These are phyloP conservation scores for Morus bassanus DNA, from an alignment of 2,797 vertebrate genomes.

Conservation along the genomic window DNA sequence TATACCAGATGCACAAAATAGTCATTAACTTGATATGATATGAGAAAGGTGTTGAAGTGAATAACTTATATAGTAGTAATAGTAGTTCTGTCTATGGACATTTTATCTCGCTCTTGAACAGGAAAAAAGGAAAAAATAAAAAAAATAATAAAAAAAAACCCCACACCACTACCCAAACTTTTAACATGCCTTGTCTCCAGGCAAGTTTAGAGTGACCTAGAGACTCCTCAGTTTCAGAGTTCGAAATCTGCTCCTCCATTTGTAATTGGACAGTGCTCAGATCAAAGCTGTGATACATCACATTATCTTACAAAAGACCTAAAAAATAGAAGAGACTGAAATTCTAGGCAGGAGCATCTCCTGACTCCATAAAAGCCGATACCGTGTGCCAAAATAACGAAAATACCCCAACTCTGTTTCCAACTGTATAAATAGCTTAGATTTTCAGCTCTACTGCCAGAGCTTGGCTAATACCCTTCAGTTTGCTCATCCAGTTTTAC, in stretches of 20 bases:
- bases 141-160: not conserved
- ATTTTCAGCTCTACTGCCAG: not conserved
- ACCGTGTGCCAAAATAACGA: not conserved
- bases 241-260: not conserved
- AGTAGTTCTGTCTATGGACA: not conserved
- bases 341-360: not conserved
- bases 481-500: not conserved
- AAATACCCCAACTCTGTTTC: not conserved
- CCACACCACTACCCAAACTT: not conserved
- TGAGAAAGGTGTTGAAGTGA: slow-evolving; percentile 58
- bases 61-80: slow-evolving; percentile 37
- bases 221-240: not conserved
- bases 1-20: slow-evolving; percentile 49
- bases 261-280: not conserved
- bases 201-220: slow-evolving; percentile 10
- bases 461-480: not conserved
- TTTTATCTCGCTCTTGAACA: slow-evolving; percentile 51
- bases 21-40: slow-evolving; percentile 55
- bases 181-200: not conserved
- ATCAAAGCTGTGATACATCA: not conserved
- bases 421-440: slow-evolving; percentile 7
- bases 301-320: not conserved
- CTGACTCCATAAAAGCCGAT: not conserved
- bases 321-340: slow-evolving; percentile 14
- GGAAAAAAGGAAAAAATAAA: too few species aligned